Evolutionary conservation across 2,113 vertebrate genomes (phyloP).

Genomic region (Willisornis vidua): DNA sequence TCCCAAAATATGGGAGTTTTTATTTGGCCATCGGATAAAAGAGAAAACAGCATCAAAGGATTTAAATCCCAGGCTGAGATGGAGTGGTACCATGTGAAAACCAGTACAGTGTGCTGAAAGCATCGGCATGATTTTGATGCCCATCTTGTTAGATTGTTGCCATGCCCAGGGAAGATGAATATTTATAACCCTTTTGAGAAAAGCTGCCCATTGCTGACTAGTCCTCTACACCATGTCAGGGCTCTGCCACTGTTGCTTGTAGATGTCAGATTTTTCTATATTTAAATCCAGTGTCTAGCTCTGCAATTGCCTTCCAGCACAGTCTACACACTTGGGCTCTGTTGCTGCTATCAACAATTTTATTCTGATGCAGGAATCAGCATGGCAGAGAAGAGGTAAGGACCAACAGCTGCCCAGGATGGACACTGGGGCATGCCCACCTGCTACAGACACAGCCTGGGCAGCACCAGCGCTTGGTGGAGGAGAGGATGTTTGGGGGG

Average conservation of each 20-base stretch:
- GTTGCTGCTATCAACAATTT: neutral
- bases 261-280: neutral
- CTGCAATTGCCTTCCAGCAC: neutral
- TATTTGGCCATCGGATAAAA: neutral
- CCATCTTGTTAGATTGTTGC: neutral
- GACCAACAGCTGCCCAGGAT: neutral
- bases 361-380: neutral
- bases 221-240: neutral
- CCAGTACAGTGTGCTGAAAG: neutral
- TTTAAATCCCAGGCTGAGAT: neutral
- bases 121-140: neutral
- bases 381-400: neutral
- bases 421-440: neutral
- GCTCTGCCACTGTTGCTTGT: accelerated
- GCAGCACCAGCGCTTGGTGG: neutral
- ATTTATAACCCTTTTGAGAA: neutral
- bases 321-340: neutral
- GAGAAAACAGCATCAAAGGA: neutral
- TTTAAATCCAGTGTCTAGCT: neutral
- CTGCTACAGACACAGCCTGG: neutral
- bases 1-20: neutral
- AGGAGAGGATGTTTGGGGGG: neutral
- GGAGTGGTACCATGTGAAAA: neutral
- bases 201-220: neutral
- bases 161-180: neutral